phyloP scores from a whole-genome alignment of 2,113 vertebrate genomes.

The Hippocampus comes region DNA sequence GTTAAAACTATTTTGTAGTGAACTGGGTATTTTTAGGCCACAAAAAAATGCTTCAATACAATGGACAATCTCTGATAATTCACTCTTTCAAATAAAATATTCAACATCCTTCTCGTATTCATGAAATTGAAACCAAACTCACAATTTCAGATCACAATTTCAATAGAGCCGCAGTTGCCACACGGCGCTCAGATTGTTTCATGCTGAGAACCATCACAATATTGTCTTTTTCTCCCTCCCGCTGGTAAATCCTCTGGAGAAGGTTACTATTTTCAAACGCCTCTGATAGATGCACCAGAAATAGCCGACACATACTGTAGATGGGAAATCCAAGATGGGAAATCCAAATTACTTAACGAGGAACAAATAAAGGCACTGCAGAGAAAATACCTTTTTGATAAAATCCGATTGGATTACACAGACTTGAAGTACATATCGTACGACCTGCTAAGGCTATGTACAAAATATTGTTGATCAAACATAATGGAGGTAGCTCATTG shows the following conservation, averaged over 20 bases:
- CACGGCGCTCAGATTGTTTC: slow-evolving; percentile 31
- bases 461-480: not conserved
- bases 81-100: too few relatives aligned
- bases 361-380: not conserved
- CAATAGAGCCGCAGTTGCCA: slow-evolving; percentile 15
- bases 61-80: too few relatives aligned
- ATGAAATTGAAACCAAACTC: not conserved
- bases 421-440: not conserved
- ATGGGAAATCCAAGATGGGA: not conserved
- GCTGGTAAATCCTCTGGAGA: slow-evolving; percentile 26
- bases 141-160: slow-evolving; percentile 16
- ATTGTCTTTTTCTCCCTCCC: slow-evolving; percentile 29
- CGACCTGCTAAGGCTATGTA: not conserved
- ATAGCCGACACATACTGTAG: slow-evolving; percentile 18
- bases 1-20: not conserved
- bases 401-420: not conserved
- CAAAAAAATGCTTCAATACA: too few relatives aligned
- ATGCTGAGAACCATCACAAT: slow-evolving; percentile 24
- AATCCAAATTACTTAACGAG: not conserved
- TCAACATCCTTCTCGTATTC: too few relatives aligned
- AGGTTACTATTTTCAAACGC: slow-evolving; percentile 29
- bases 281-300: slow-evolving; percentile 20
- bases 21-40: not conserved
- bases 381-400: not conserved
- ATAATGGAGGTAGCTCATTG: too few relatives aligned